These are phyloP conservation scores for Oreohelix idahoensis DNA, from an alignment of 1,140 invertebrate genomes.

Conservation along the genomic window DNA sequence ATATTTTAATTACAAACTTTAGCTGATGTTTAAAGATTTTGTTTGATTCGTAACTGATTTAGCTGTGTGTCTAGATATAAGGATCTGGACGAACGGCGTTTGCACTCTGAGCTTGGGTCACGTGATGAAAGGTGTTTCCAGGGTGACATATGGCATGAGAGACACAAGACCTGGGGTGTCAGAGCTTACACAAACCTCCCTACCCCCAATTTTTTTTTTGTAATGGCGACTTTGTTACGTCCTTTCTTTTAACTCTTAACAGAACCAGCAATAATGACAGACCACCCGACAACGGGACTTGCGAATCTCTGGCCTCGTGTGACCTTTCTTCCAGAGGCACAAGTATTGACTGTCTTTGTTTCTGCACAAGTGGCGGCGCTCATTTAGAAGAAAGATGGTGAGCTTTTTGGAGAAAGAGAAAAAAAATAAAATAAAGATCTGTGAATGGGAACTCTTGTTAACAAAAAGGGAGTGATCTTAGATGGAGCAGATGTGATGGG, in stretches of 20 bases:
- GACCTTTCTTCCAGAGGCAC: neutral
- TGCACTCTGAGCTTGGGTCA: neutral
- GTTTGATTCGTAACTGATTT: no score
- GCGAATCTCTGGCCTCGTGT: constrained; percentile 1
- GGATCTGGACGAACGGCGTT: neutral
- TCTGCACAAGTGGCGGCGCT: neutral
- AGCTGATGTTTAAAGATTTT: no score
- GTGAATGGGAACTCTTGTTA: neutral
- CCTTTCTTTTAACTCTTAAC: neutral
- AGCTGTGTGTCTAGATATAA: neutral
- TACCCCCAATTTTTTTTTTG: neutral
- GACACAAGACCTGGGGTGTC: constrained; percentile 3
- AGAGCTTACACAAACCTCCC: neutral
- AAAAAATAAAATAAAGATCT: neutral
- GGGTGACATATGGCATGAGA: neutral
- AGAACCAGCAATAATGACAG: neutral
- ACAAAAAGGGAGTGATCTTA: neutral
- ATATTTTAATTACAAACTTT: no score
- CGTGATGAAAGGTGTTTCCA: neutral
- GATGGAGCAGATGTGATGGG: constrained; percentile 16
- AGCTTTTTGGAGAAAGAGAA: neutral
- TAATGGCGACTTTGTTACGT: neutral
- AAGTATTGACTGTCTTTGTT: neutral
- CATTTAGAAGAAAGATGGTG: neutral
- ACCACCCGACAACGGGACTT: constrained; percentile 3